Evolutionary conservation across 2,797 vertebrate species (phyloP).

Genomic region (Mormyrus hasselquistii): DNA sequence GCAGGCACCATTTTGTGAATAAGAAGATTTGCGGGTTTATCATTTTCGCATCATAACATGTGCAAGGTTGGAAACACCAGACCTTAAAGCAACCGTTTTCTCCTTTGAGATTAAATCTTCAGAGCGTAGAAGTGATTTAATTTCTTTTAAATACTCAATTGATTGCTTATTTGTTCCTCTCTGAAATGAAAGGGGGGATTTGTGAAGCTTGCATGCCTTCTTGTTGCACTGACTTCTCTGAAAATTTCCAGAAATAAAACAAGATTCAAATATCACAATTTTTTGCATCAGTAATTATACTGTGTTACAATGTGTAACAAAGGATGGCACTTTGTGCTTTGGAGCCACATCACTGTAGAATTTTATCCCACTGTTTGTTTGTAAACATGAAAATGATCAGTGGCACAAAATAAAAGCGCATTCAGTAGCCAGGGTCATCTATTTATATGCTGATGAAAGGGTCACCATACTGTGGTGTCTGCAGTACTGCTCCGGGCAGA

Average conservation of each 20-base stretch:
- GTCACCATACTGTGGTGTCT: background rate
- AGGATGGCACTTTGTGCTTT: background rate
- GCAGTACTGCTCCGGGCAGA: background rate
- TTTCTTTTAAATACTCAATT: conserved; percentile 28
- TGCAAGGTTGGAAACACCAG: conserved; percentile 22
- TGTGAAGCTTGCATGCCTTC: background rate
- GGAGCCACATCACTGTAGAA: background rate
- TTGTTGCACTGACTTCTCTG: background rate
- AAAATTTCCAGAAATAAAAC: background rate
- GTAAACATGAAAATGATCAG: background rate
- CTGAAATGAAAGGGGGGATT: conserved; percentile 10
- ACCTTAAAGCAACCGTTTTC: conserved; percentile 12
- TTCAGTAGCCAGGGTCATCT: background rate
- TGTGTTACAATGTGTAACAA: background rate
- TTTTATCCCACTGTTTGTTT: background rate
- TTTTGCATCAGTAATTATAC: background rate
- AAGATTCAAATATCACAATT: background rate
- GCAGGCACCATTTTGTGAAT: conserved; percentile 34
- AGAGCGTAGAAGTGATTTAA: conserved; percentile 26
- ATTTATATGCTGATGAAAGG: background rate
- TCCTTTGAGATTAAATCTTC: conserved; percentile 29
- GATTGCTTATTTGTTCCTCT: conserved; percentile 35
- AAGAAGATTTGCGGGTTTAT: conserved; percentile 43
- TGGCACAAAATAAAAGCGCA: background rate
- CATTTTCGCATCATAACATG: conserved; percentile 36